These are phyloP conservation scores for Agelastica alni DNA, from an alignment of 2,888 invertebrate genomes.

Conservation along the genomic window DNA sequence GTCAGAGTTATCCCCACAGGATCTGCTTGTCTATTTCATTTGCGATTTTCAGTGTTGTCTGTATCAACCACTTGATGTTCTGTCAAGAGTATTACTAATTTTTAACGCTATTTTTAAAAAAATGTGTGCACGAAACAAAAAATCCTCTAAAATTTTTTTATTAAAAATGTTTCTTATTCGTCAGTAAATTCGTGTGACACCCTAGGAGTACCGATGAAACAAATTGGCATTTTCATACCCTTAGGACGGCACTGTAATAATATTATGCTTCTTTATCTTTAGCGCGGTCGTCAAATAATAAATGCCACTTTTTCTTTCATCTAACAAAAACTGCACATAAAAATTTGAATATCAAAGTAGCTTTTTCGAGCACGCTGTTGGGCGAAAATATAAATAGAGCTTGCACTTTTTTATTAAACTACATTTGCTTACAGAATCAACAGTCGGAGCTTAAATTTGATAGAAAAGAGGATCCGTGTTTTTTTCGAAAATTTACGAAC, in stretches of 20 bases:
- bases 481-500: constrained; percentile 1
- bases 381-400: constrained; percentile 33
- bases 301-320: constrained; percentile 17
- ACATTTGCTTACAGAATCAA: constrained; percentile 24
- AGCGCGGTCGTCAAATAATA: constrained; percentile 14
- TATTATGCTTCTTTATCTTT: constrained; percentile 11
- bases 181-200: neutral
- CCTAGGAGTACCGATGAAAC: no score
- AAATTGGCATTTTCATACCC: no score
- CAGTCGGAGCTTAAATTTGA: neutral
- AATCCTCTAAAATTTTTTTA: no score
- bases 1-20: no score
- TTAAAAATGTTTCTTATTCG: no score
- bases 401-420: constrained; percentile 31
- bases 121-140: no score
- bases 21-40: no score
- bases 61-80: no score
- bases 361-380: constrained; percentile 13
- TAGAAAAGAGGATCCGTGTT: neutral
- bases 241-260: neutral
- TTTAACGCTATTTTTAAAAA: no score
- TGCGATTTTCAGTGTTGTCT: no score
- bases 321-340: constrained; percentile 24
- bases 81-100: no score
- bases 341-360: constrained; percentile 39